Percentiles rank a stretch among this genome's conserved stretches.
Evolutionary conservation across 2,113 vertebrate genomes (phyloP).

Genomic region (Chinchilla lanigera): DNA sequence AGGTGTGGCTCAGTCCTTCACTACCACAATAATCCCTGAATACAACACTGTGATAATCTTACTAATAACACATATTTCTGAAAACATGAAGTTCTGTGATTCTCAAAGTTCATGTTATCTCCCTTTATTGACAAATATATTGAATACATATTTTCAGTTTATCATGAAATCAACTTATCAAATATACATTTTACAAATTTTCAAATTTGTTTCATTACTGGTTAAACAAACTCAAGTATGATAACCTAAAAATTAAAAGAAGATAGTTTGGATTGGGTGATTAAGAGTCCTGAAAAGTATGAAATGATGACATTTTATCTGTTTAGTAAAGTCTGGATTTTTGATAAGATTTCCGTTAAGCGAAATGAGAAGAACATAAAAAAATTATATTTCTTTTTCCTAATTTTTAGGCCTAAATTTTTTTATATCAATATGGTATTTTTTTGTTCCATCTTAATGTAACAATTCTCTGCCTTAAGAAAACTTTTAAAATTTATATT

Average conservation of each 20-base stretch:
- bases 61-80: background rate
- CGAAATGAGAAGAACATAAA: constrained; percentile 56
- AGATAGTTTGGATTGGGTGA: background rate
- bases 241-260: constrained; percentile 33
- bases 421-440: constrained; percentile 50
- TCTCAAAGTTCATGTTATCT: constrained; percentile 48
- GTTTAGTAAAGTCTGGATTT: constrained; percentile 49
- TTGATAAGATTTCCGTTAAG: constrained; percentile 36
- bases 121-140: constrained; percentile 6
- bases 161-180: constrained; percentile 7
- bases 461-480: background rate
- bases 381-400: constrained; percentile 60
- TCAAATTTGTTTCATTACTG: background rate
- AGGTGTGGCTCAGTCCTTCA: background rate
- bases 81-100: background rate
- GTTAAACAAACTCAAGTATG: constrained; percentile 19
- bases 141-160: constrained; percentile 30
- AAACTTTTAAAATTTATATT: constrained; percentile 38
- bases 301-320: constrained; percentile 16
- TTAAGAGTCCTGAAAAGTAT: background rate
- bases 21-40: background rate
- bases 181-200: constrained; percentile 4
- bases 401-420: background rate
- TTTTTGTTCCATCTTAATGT: constrained; percentile 33
- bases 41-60: background rate